Base-by-base conservation (phyloP, 2,797 vertebrate genomes). In the Lutra lutra region DNA sequence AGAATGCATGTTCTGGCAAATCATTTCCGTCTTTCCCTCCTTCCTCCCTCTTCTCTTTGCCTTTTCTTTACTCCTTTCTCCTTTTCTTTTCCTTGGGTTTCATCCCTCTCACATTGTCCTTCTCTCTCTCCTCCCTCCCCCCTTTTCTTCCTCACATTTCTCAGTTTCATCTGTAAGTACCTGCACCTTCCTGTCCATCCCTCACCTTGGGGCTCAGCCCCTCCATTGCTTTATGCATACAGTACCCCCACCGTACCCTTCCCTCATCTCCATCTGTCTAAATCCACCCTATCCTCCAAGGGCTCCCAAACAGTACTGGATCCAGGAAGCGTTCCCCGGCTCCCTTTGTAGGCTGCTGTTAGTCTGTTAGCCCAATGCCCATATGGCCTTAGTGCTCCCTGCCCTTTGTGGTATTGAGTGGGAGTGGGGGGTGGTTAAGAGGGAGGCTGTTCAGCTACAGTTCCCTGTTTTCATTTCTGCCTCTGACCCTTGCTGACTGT, bases 171-270 rank as follows among this genome's bases (percentile, higher is more conserved):
- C 20, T 43, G 3, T 18, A 85, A 54, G 13, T n/a, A 51, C 21
- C 43, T 17, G 29, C 2, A 21, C 4, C 56, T 32, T 94, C 68
- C 43, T 68, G 7, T 54, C 72, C 12, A 17, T 1, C 14, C 70
- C 66, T 89, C 1, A 1, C 78, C 46, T 60, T 46, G 40, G 29
- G 38, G 46, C 43, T 40, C 56, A 73, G 48, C 3, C 27, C 25
- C 40, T 78, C 60, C 40, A 9, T 40, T 12, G 9, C 40, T 7
- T 58, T 75, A 32, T 78, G 66, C 29, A 35, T 40, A 9, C 1
- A 0, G 62, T 18, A 48, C 2, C 4, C 13, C 20, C 15, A 14
- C 7, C 0, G 7, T 21, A 4, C 12, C 12, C 12, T 51, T 58
- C 43, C 56, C 11, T 21, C 20, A 27, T 38, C 17, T 48, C 62